Evolutionary conservation across 2,113 vertebrate species (phyloP).

Genomic region (Toxotes chatareus): DNA sequence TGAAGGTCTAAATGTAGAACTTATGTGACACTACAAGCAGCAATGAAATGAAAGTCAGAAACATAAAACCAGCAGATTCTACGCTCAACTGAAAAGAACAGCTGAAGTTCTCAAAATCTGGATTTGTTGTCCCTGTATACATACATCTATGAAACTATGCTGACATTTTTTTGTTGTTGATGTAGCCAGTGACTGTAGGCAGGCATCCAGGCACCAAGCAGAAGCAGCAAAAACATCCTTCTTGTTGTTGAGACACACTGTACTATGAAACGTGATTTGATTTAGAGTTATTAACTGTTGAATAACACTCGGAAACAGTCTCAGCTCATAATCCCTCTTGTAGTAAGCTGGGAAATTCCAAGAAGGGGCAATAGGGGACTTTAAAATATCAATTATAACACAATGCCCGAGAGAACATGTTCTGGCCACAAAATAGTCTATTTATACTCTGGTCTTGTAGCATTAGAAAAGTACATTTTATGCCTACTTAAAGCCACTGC

Average conservation of each 20-base stretch:
- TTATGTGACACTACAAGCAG: background rate
- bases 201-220: slow-evolving; percentile 23
- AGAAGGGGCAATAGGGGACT: background rate
- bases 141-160: background rate
- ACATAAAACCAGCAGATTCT: background rate
- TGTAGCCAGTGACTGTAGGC: background rate
- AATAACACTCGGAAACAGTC: slow-evolving; percentile 26
- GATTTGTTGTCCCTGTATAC: background rate
- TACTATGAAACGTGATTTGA: slow-evolving; percentile 44
- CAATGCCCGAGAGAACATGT: background rate
- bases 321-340: slow-evolving; percentile 8
- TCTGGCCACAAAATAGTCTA: background rate
- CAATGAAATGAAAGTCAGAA: background rate
- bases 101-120: no score
- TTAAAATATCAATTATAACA: slow-evolving; percentile 16
- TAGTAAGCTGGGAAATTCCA: slow-evolving; percentile 25
- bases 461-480: background rate
- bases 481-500: background rate
- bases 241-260: slow-evolving; percentile 5
- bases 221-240: slow-evolving; percentile 6
- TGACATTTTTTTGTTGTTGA: background rate
- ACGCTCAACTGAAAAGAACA: background rate
- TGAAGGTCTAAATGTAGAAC: background rate
- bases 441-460: no score
- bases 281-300: slow-evolving; percentile 30